Evolutionary conservation across 2,888 invertebrate genomes (phyloP), one percentile per base, ranked within the genome.

Genomic region (Congeria kusceri): DNA sequence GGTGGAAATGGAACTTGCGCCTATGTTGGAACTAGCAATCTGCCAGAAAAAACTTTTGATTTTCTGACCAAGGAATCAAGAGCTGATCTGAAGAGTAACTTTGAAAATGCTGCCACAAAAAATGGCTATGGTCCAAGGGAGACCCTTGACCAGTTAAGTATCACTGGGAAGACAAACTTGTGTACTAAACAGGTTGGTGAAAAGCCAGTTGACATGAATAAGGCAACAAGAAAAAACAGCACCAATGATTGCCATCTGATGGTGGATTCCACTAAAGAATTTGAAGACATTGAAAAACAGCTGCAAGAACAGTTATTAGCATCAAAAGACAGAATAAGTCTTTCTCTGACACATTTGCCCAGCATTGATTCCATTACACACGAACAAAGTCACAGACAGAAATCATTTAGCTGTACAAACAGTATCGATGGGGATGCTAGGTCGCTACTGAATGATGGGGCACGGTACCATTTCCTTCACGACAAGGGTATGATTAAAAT

Each of bases 401-500:
- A 47, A 61, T 73, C 78, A 25, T 23, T 73, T 7, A 83, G 83
- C 62, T 74, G 77, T 64, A 77, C 79, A n/a, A 78, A 77, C 57
- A 83, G 83, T 59, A 46, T 83, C 18, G 80, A 83, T 62, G 68
- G 65, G 27, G 74, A 77, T 39, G 64, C 72, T 13, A 72, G 68
- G 28, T 73, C 80, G 32, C 23, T 69, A 1, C 63, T 66, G 18
- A 78, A 70, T 29, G 70, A 76, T 18, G 79, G 67, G 61, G 79
- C 83, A 29, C 73, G 71, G 32, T 83, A 83, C 57, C 83, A 83
- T 62, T 83, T 83, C 58, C 71, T 83, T 4, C 66, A 83, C 62
- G 83, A 83, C 3, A 83, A 83, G 67, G 83, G 83, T 5, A 83
- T 83, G 83, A 72, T 77, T 7, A 83, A 83, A 47, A 83, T 83